These are phyloP conservation scores for Alethe castanea DNA, from an alignment of 2,113 vertebrate species.

Conservation along the genomic window DNA sequence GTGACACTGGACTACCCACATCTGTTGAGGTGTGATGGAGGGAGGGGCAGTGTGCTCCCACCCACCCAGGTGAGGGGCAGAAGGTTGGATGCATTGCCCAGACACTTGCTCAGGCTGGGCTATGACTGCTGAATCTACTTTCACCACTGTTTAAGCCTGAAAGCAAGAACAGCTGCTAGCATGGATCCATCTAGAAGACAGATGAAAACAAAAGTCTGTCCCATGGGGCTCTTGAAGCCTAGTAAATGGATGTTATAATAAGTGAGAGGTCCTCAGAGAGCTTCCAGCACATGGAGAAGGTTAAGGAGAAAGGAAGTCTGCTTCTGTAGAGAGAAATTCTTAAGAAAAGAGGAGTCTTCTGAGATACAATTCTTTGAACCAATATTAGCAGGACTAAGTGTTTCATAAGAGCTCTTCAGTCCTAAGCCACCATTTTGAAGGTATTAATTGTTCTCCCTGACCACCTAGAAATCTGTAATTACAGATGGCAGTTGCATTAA, in stretches of 20 bases:
- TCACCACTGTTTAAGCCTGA: neutral
- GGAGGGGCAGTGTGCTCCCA: neutral
- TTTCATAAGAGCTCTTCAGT: neutral
- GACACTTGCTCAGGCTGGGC: neutral
- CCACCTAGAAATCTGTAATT: constrained; percentile 6
- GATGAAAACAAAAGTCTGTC: neutral
- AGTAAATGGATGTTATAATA: neutral
- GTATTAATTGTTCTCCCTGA: neutral
- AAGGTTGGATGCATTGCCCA: neutral
- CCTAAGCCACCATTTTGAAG: neutral
- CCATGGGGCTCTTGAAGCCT: neutral
- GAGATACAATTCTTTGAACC: neutral
- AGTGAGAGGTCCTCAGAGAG: neutral
- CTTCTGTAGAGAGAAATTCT: neutral
- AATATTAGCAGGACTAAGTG: neutral
- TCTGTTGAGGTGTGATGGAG: neutral
- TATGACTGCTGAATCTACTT: neutral
- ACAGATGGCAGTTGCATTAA: neutral
- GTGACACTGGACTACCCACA: neutral
- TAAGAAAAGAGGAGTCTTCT: neutral
- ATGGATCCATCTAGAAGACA: neutral
- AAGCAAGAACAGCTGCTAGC: neutral
- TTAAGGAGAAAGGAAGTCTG: neutral
- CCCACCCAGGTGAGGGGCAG: neutral
- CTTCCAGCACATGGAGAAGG: neutral